Conservation (phyloP, 2,888 invertebrate species). For the Biston stratarius region DNA sequence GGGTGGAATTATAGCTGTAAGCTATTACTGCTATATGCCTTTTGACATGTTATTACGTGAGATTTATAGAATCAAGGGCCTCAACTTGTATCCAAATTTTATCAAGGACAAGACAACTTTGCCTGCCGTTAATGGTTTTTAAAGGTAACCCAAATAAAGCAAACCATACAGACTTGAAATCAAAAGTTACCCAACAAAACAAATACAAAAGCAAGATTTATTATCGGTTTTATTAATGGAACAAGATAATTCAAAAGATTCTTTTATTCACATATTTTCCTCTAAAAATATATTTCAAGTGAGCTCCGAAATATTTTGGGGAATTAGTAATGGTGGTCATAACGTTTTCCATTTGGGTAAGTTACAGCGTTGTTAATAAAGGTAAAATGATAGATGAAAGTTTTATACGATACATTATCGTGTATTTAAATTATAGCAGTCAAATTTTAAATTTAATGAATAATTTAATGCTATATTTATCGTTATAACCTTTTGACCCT, state of each 20-base stretch:
- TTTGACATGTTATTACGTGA: no score
- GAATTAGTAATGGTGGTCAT: slow-evolving; percentile 19
- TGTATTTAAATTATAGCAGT: slow-evolving; percentile 28
- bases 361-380: slow-evolving; percentile 31
- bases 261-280: slow-evolving; percentile 37
- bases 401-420: slow-evolving; percentile 22
- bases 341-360: slow-evolving; percentile 18
- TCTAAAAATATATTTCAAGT: slow-evolving; percentile 11
- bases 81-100: slow-evolving; percentile 4
- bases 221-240: slow-evolving; percentile 54
- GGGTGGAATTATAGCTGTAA: no score
- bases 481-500: slow-evolving; percentile 6
- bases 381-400: slow-evolving; percentile 34
- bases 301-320: slow-evolving; percentile 32
- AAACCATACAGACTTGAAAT: slow-evolving; percentile 42
- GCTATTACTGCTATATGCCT: no score
- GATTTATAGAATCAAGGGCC: no score
- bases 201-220: slow-evolving; percentile 53
- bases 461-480: slow-evolving; percentile 14
- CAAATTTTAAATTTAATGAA: slow-evolving; percentile 14
- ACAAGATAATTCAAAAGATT: slow-evolving; percentile 40
- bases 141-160: slow-evolving; percentile 23
- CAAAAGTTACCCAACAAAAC: slow-evolving; percentile 45
- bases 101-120: slow-evolving; percentile 2
- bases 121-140: slow-evolving; percentile 11